A percentile compares a stretch with the other conserved stretches of the same genome.
These are phyloP conservation scores for Phalacrocorax carbo DNA, from an alignment of 2,113 vertebrate genomes.

Conservation along the genomic window DNA sequence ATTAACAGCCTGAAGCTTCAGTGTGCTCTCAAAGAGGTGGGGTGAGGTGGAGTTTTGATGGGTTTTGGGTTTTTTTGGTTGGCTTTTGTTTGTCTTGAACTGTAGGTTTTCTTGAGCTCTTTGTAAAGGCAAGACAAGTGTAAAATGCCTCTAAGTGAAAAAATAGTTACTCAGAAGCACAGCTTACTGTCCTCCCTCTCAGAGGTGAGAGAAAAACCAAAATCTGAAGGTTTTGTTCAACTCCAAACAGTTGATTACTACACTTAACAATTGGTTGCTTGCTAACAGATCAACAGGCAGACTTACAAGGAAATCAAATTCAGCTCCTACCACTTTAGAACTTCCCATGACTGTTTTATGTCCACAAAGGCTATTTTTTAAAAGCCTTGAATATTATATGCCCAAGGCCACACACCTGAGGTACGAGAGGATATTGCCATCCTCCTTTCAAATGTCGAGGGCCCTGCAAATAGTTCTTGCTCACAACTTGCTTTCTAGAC, in stretches of 20 bases:
- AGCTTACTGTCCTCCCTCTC: not conserved
- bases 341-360: not conserved
- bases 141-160: not conserved
- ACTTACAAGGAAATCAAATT: not conserved
- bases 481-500: not conserved
- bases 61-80: not conserved
- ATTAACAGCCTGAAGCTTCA: not conserved
- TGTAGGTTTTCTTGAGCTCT: not conserved
- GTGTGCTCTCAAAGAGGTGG: not conserved
- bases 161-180: not conserved
- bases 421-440: not conserved
- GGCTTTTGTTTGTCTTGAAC: not conserved
- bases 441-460: not conserved
- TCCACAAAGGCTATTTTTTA: not conserved
- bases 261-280: not conserved
- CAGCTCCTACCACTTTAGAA: not conserved
- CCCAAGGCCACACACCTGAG: not conserved
- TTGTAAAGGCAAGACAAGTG: not conserved
- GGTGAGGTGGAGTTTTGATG: not conserved
- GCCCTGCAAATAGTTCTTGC: not conserved
- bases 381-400: not conserved
- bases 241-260: not conserved
- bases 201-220: not conserved
- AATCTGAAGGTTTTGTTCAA: not conserved
- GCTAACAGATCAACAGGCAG: not conserved